These are phyloP conservation scores for Cancer borealis DNA, from an alignment of 2,888 invertebrate genomes.

Conservation along the genomic window DNA sequence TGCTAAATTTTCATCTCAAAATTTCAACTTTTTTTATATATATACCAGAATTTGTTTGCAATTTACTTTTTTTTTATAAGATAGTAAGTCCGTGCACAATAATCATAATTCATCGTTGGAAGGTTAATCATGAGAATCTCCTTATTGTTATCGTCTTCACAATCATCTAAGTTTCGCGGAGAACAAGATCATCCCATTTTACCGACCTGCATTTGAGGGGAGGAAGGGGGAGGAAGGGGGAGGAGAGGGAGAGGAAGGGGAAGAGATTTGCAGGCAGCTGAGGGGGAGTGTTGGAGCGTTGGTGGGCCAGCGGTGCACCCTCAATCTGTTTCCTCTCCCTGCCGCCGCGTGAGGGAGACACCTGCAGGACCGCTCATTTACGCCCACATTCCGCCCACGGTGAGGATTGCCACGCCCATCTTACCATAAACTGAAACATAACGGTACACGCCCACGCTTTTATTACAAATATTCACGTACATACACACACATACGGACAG, in stretches of 20 bases:
- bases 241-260: background rate
- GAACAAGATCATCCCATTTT: background rate
- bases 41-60: too few relatives aligned
- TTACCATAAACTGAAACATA: background rate
- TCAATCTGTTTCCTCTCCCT: background rate
- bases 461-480: background rate
- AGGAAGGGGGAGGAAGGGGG: background rate
- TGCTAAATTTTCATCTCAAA: too few relatives aligned
- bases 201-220: background rate
- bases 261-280: background rate
- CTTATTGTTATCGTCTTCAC: background rate
- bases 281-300: background rate
- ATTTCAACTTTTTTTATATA: too few relatives aligned
- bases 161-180: background rate
- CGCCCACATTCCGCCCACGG: background rate
- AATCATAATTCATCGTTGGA: too few relatives aligned
- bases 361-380: background rate
- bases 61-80: too few relatives aligned
- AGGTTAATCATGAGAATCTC: background rate
- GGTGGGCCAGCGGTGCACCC: conserved; percentile 32
- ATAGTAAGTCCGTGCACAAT: too few relatives aligned
- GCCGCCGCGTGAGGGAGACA: conserved; percentile 18
- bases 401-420: background rate
- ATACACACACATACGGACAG: background rate
- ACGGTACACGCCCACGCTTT: background rate